phyloP scores from a whole-genome alignment of 1,140 invertebrate species.

The Brachionus paranguensis region DNA sequence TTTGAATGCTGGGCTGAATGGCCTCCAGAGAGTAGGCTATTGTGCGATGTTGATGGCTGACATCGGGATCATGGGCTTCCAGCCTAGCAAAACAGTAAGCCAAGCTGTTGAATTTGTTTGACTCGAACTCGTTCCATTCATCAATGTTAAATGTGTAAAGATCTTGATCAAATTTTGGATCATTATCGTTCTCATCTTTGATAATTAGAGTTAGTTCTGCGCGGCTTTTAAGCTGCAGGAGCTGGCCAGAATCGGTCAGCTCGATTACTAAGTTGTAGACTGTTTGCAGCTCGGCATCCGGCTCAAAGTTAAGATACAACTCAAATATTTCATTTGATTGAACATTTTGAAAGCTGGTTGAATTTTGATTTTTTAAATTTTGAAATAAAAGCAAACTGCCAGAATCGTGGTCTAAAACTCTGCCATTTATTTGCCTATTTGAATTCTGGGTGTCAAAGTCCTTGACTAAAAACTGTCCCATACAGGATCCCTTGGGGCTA shows the following conservation, averaged over 20 bases:
- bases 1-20: neutral
- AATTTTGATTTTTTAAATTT: slow-evolving; percentile 1
- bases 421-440: neutral
- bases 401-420: neutral
- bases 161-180: slow-evolving; percentile 3
- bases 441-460: neutral
- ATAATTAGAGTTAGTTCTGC: neutral
- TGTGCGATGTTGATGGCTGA: neutral
- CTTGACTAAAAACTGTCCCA: slow-evolving; percentile 4
- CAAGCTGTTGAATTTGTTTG: neutral
- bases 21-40: neutral
- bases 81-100: neutral
- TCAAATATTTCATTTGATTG: slow-evolving; percentile 23
- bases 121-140: neutral
- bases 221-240: neutral
- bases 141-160: slow-evolving; percentile 5
- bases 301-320: neutral
- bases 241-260: neutral
- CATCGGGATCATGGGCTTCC: neutral
- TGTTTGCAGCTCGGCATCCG: neutral
- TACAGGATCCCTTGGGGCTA: neutral
- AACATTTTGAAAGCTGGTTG: neutral
- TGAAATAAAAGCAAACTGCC: neutral
- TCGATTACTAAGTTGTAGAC: neutral
- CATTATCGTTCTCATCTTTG: slow-evolving; percentile 38